A percentile compares a stretch with the other conserved stretches of the same genome.
These are phyloP conservation scores for Crocodylus rhombifer DNA, from an alignment of 2,797 vertebrate genomes.

Conservation along the genomic window DNA sequence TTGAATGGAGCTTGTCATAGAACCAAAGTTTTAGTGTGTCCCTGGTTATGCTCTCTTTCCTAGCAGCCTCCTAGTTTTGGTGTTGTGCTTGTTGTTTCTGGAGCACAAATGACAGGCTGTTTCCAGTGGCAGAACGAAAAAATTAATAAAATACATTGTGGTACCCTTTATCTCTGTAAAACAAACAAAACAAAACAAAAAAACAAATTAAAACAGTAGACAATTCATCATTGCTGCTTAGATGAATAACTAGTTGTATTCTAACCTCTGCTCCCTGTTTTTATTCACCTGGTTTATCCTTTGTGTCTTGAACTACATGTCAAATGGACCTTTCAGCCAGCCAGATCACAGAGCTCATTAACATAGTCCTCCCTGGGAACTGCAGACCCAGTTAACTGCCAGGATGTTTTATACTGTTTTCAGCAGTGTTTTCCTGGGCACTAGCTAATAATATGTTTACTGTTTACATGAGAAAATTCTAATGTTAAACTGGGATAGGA, in stretches of 20 bases:
- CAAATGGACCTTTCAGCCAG: background rate
- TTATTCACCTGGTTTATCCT: background rate
- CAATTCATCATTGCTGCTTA: background rate
- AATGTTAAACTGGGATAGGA: background rate
- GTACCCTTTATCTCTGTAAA: background rate
- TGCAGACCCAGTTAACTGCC: background rate
- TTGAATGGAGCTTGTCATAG: background rate
- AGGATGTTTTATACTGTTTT: background rate
- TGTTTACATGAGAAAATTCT: background rate
- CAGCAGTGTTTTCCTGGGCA: background rate
- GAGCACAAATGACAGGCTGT: background rate
- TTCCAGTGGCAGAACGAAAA: background rate
- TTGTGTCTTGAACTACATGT: background rate
- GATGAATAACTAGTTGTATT: background rate
- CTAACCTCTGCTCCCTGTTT: background rate
- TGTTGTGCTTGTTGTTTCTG: background rate
- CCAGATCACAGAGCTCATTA: background rate
- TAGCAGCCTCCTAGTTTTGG: accelerated
- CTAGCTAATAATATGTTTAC: background rate
- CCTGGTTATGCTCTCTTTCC: accelerated
- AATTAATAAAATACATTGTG: background rate
- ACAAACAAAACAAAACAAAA: background rate
- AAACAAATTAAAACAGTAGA: background rate
- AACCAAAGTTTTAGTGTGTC: background rate
- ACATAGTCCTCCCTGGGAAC: background rate